Conservation (phyloP, 2,113 vertebrate genomes). For the Cygnus buccinator region DNA sequence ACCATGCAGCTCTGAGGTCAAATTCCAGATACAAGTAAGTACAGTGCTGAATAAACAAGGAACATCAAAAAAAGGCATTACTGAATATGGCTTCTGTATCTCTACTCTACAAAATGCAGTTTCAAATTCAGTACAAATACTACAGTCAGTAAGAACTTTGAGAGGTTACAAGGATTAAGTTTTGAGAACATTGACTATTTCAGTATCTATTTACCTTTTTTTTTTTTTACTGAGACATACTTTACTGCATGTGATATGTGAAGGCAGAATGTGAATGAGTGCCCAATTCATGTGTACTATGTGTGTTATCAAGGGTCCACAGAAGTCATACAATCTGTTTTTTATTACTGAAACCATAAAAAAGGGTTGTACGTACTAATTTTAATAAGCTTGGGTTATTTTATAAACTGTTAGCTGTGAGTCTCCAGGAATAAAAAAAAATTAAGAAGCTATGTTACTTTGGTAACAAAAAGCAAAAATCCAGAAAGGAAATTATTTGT, state of each 20-base stretch:
- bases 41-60: constrained; percentile 74
- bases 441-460: not conserved
- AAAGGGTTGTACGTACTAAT: not conserved
- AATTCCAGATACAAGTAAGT: constrained; percentile 65
- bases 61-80: constrained; percentile 72
- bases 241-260: not conserved
- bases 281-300: not conserved
- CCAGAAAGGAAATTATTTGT: constrained; percentile 17
- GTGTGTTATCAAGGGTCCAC: not conserved
- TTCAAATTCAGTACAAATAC: constrained; percentile 22
- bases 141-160: constrained; percentile 45
- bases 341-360: constrained; percentile 10
- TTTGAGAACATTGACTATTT: constrained; percentile 21
- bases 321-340: not conserved
- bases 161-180: not conserved
- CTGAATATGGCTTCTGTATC: constrained; percentile 82
- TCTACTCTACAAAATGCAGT: not conserved
- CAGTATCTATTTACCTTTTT: constrained; percentile 26
- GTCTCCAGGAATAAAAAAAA: constrained; percentile 8
- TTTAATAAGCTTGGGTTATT: constrained; percentile 14
- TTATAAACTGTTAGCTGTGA: not conserved
- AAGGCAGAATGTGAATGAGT: not conserved
- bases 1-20: constrained; percentile 70
- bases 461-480: constrained; percentile 9
- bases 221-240: not conserved